These are phyloP conservation scores for Rhadina sibilatrix DNA, from an alignment of 2,113 vertebrate species.

Conservation along the genomic window DNA sequence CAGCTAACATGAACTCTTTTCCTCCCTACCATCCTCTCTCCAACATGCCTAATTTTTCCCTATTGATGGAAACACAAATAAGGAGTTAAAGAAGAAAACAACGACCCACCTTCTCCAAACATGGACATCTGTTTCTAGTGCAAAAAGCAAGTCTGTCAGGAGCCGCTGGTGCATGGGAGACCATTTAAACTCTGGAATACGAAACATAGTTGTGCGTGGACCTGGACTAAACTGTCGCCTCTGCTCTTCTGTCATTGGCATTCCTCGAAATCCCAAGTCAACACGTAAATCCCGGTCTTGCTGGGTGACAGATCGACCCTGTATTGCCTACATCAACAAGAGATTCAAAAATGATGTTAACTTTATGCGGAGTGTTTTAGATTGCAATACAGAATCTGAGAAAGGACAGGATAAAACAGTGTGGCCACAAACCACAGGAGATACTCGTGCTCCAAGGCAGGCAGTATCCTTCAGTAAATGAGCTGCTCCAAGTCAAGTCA, in stretches of 20 bases:
- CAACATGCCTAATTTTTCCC: not conserved
- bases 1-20: not conserved
- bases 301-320: conserved; percentile 85
- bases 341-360: not conserved
- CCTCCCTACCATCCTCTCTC: not conserved
- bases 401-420: not conserved
- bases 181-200: conserved; percentile 99
- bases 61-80: not conserved
- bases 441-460: not conserved
- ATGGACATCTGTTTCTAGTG: conserved; percentile 96
- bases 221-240: conserved; percentile 96
- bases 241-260: conserved; percentile 99
- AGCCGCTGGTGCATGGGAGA: conserved; percentile 98
- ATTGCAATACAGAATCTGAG: not conserved
- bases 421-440: not conserved
- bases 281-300: conserved; percentile 94
- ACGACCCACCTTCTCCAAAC: conserved; percentile 92
- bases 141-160: conserved; percentile 94
- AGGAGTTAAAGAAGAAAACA: not conserved
- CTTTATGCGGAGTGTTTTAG: not conserved
- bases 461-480: not conserved
- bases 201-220: conserved; percentile 98
- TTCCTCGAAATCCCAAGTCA: conserved; percentile 95
- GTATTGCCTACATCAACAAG: conserved; percentile 82
- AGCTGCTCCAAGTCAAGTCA: not conserved